phyloP scores from a whole-genome alignment of 2,888 invertebrate species.

The Phymatocera aterrima region DNA sequence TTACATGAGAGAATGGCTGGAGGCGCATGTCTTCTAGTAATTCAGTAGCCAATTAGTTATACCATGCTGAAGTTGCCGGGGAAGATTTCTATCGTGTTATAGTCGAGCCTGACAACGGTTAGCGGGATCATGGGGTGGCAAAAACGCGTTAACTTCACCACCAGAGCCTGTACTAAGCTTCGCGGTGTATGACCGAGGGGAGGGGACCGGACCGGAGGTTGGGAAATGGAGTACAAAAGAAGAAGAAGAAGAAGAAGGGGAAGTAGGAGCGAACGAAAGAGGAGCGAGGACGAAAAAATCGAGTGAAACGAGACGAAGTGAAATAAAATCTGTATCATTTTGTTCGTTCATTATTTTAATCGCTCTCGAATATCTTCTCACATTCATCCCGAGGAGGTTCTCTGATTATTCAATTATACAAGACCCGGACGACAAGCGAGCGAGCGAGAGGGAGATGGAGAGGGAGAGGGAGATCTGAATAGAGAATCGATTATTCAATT shows the following conservation, averaged over 20 bases:
- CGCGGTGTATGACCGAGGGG: neutral
- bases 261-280: too few species aligned
- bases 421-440: neutral
- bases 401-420: slow-evolving; percentile 17
- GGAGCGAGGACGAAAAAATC: neutral
- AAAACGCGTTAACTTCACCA: slow-evolving; percentile 31
- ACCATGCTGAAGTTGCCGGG: slow-evolving; percentile 63
- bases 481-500: slow-evolving; percentile 38
- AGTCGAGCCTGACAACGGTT: slow-evolving; percentile 49
- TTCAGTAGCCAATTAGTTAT: slow-evolving; percentile 73
- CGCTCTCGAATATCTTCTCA: neutral
- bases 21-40: slow-evolving; percentile 69
- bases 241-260: too few species aligned
- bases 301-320: neutral
- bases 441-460: neutral
- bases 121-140: slow-evolving; percentile 30
- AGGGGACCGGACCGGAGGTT: too few species aligned
- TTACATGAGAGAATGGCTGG: slow-evolving; percentile 62
- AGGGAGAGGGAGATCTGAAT: too few species aligned
- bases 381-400: neutral
- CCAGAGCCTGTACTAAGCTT: neutral
- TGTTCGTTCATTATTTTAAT: neutral
- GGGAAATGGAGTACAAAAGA: too few species aligned
- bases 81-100: slow-evolving; percentile 66
- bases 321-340: neutral